Base-by-base conservation (phyloP, 2,888 invertebrate species). In the Lasioglossum figueresi region DNA sequence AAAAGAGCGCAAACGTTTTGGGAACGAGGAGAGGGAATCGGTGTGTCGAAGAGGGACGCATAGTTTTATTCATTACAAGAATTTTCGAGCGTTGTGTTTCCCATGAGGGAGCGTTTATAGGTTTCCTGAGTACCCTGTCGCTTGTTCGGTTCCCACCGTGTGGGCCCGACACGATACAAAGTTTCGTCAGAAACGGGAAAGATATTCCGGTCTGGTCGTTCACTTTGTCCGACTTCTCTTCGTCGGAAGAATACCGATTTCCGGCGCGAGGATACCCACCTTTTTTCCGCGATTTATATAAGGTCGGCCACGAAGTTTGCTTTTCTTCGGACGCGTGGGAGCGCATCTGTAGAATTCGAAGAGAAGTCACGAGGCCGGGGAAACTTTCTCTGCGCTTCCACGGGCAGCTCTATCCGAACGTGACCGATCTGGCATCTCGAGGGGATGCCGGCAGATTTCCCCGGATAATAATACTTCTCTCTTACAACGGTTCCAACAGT, bases 401-500 rank as follows among this genome's bases (percentile, higher is more conserved):
- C 81, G 84, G 88, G 90, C 91, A 90, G 91, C 89, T 90, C 91
- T 91, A 92, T 91, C 92, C 91, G 93, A 95, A 96, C 96, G 96
- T 96, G 96, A 96, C 96, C 96, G 96, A 96, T 96, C 95, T 95
- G 93, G 92, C 93, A 95, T 95, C 96, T 95, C 95, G 90, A 89
- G 95, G 96, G 96, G 95, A 94, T 93, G 83, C 81, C 94, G 94
- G 92, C 95, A 96, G 96, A 96, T 96, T 96, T 96, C 96, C 96
- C 96, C 95, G 95, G 96, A 95, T 95, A 95, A 96, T 96, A 96
- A 96, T 96, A 95, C 95, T 95, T 95, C 95, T 95, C 95, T 95
- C 95, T 90, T 90, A 90, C 90, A 84, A 84, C 90, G 88, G 88
- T 91, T 91, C 82, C 90, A 89, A 84, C 86, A 82, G 87, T 88